Evolutionary conservation across 2,113 vertebrate genomes (phyloP), one percentile per base, ranked within the genome.

Genomic region (mouse (Mus musculus)): DNA sequence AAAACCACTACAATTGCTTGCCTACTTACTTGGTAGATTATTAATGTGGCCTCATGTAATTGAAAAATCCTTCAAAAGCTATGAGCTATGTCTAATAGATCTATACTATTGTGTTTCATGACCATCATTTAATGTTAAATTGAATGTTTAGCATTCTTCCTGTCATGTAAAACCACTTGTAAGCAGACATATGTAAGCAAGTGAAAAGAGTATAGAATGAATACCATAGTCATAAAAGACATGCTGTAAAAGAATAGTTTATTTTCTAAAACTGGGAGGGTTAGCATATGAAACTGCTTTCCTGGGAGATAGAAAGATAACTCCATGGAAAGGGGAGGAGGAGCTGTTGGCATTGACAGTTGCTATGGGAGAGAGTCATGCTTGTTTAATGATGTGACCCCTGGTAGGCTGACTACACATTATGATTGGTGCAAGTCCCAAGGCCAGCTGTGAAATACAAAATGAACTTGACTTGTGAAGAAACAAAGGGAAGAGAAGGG

Each of bases 201-300:
- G 73, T 63, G 2, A 30, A 80, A 54, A 56, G 67, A 72, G 24
- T 39, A 56, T 17, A 88, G 28, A 87, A 24, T 54, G 5, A 87
- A 54, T 22, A 12, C 36, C 6, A n/a, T 24, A 22, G 3, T 71
- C 65, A 67, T 36, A 36, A 52, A 89, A 82, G 36, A 56, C 39
- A 78, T 1, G 88, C 24, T 33, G 39, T 36, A 89, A 85, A 24
- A 30, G 7, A 89, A 86, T 76, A 63, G 46, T 39, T 49, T 88
- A 30, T 95, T 69, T 88, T 24, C 52, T 95, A n/a, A 89, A 86
- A 87, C 10, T 82, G 30, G 49, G 90, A 80, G 6, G 22, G 90
- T 80, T 93, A 90, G 10, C 19, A 75, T 69, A 59, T 71, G 81
- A 96, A 87, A 49, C 39, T 88, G 28, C 2, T 78, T 80, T 96